These are phyloP conservation scores for Carpatolechia fugitivella DNA, from an alignment of 2,888 invertebrate species.

Conservation along the genomic window DNA sequence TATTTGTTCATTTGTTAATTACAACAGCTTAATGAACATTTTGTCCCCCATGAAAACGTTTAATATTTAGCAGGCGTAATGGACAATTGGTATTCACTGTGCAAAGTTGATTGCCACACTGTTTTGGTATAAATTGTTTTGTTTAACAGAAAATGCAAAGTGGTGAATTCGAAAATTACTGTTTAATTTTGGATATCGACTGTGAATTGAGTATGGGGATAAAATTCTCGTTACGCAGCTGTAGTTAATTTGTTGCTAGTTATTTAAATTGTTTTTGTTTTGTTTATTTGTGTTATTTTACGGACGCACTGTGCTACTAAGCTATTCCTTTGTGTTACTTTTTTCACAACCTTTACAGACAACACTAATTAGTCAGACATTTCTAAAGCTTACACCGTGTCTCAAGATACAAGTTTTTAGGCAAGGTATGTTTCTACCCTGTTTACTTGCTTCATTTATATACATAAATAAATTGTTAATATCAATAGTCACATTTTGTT, in stretches of 20 bases:
- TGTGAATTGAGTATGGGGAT: constrained; percentile 34
- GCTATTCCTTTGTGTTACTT: too few species aligned
- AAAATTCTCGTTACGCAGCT: constrained; percentile 57
- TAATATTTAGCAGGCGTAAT: constrained; percentile 7
- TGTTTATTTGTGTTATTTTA: background rate
- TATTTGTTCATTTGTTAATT: background rate
- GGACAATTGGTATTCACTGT: constrained; percentile 8
- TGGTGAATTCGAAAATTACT: constrained; percentile 1
- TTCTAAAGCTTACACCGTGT: too few species aligned
- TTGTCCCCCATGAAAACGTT: constrained; percentile 13
- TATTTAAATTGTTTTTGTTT: constrained; percentile 23
- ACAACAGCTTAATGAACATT: constrained; percentile 14
- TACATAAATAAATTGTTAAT: too few species aligned
- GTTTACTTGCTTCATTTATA: too few species aligned
- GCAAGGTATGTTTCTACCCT: too few species aligned
- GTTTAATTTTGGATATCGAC: background rate
- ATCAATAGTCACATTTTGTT: too few species aligned
- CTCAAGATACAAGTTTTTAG: too few species aligned
- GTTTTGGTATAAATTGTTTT: constrained; percentile 3
- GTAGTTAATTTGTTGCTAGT: constrained; percentile 41
- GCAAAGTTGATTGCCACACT: constrained; percentile 3
- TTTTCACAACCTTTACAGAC: too few species aligned
- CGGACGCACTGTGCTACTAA: background rate
- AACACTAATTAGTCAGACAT: too few species aligned
- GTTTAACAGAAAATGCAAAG: constrained; percentile 6